Percentiles rank a stretch among this genome's conserved stretches.
Evolutionary conservation across 2,113 vertebrate genomes (phyloP).

Genomic region (Astatotilapia flaviijosephi): DNA sequence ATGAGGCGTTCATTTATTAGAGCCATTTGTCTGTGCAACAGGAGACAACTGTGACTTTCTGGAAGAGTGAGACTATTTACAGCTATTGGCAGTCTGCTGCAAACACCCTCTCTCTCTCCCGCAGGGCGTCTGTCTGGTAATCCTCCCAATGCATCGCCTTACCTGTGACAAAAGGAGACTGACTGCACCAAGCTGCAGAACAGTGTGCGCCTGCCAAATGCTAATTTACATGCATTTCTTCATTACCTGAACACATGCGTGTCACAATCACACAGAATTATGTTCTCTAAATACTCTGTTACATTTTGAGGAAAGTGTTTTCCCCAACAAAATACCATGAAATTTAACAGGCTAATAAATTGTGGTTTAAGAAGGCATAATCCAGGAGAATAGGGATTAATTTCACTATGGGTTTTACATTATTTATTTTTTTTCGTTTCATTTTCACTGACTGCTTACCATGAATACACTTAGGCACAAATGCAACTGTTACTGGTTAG

Average conservation of each 20-base stretch:
- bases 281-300: not conserved
- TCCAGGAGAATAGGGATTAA: not conserved
- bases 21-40: conserved; percentile 50
- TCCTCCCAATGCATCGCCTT: conserved; percentile 47
- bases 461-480: not conserved
- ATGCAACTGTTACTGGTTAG: not conserved
- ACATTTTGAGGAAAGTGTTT: not conserved
- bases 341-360: not conserved
- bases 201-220: not conserved
- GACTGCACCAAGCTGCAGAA: conserved; percentile 4
- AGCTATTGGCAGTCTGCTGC: conserved; percentile 47
- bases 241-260: not conserved
- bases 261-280: not conserved
- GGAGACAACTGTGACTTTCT: conserved; percentile 51
- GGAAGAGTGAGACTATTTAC: conserved; percentile 56
- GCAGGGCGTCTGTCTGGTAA: conserved; percentile 36
- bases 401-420: not conserved
- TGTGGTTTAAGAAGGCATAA: not conserved
- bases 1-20: conserved; percentile 34
- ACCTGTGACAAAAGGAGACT: conserved; percentile 48
- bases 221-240: conserved; percentile 37
- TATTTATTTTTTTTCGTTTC: accelerated
- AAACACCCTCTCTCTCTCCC: conserved; percentile 23
- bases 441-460: not conserved
- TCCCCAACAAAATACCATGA: not conserved